phyloP scores from a whole-genome alignment of 2,888 invertebrate genomes.

The Reticulitermes lucifugus region DNA sequence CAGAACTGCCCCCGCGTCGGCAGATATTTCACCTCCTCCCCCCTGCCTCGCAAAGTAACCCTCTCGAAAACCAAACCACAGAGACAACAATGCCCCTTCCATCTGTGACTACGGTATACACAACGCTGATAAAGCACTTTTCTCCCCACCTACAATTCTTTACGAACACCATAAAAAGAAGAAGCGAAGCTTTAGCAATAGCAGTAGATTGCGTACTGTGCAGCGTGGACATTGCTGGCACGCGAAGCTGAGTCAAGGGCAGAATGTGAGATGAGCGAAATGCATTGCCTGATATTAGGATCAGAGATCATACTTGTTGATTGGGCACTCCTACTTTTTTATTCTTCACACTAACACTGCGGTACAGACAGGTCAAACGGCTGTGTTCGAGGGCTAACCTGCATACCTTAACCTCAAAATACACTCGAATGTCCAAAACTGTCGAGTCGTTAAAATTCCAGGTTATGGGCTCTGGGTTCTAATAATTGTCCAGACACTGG shows the following conservation, averaged over 20 bases:
- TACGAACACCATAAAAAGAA: constrained; percentile 28
- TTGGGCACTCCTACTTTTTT: neutral
- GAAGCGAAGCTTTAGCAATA: constrained; percentile 16
- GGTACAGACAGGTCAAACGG: no score
- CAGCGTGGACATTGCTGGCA: neutral
- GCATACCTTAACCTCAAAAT: no score
- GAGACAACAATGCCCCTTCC: constrained; percentile 38
- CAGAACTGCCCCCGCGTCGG: constrained; percentile 28
- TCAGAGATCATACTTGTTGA: constrained; percentile 40
- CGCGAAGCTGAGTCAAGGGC: constrained; percentile 22
- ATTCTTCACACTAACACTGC: no score
- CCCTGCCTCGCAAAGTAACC: constrained; percentile 42
- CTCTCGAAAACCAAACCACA: constrained; percentile 48
- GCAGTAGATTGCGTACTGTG: neutral
- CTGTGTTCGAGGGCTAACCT: no score
- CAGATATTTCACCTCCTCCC: constrained; percentile 14
- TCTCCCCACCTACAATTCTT: constrained; percentile 24
- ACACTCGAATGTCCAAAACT: no score
- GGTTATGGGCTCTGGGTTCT: no score
- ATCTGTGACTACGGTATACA: neutral
- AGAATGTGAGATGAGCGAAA: no score
- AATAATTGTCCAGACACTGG: no score
- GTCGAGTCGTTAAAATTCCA: no score
- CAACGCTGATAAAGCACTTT: constrained; percentile 41
- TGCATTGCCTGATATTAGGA: constrained; percentile 16